phyloP scores from a whole-genome alignment of 2,797 vertebrate species.

The Acrossocheilus fasciatus region DNA sequence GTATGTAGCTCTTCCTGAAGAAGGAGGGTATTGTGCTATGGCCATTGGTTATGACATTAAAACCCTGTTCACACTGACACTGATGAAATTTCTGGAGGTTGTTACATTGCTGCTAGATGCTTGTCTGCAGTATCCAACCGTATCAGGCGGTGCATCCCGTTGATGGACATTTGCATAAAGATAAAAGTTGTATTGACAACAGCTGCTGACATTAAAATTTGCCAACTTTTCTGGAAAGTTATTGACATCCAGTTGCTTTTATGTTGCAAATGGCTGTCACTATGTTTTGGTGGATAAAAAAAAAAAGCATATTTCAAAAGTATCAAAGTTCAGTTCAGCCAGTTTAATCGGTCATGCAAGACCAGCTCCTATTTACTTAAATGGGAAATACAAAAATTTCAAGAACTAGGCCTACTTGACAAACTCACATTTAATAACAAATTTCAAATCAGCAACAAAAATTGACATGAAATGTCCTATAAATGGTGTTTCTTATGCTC shows the following conservation, averaged over 20 bases:
- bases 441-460: not conserved
- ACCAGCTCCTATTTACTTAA: not conserved
- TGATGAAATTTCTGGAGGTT: not conserved
- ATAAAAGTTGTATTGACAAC: not conserved
- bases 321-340: too few relatives aligned
- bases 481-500: not conserved
- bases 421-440: not conserved
- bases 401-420: not conserved
- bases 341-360: not conserved
- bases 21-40: not conserved
- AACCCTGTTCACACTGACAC: not conserved
- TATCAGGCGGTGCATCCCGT: not conserved
- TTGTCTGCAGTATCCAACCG: slow-evolving; percentile 1
- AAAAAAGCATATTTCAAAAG: not conserved
- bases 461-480: not conserved
- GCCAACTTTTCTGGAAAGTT: not conserved
- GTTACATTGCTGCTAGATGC: not conserved
- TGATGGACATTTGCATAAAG: not conserved
- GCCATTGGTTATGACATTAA: slow-evolving; percentile 1
- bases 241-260: not conserved
- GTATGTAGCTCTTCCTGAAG: not conserved
- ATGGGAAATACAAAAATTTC: not conserved
- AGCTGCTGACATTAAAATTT: too few relatives aligned
- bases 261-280: not conserved
- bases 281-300: not conserved